Evolutionary conservation across 2,888 invertebrate genomes (phyloP).

Genomic region (Halocaridina rubra): DNA sequence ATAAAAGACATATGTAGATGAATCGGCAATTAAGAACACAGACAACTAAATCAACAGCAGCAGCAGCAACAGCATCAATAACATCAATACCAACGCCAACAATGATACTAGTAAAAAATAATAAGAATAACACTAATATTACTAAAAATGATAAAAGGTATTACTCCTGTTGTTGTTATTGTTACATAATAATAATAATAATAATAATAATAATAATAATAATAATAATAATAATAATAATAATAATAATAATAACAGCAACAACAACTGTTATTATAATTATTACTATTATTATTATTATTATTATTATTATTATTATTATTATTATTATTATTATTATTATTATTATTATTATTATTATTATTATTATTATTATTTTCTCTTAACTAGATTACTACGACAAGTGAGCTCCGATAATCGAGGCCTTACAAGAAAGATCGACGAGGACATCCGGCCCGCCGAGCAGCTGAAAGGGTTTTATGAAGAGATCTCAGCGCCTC

Average conservation of each 20-base stretch:
- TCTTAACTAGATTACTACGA: conserved; percentile 75
- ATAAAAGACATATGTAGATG: too few relatives aligned
- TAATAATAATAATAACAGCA: too few relatives aligned
- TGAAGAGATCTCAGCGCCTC: conserved; percentile 76
- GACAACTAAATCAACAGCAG: too few relatives aligned
- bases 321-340: background rate
- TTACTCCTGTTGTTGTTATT: background rate
- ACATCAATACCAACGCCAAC: too few relatives aligned
- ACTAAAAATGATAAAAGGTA: too few relatives aligned
- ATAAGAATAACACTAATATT: too few relatives aligned
- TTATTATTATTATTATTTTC: background rate
- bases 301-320: background rate
- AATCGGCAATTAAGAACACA: too few relatives aligned
- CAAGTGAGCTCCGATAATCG: conserved; percentile 72
- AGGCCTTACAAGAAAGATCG: conserved; percentile 79
- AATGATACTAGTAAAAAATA: too few relatives aligned
- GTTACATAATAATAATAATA: too few relatives aligned
- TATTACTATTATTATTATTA: background rate
- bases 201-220: too few relatives aligned
- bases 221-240: too few relatives aligned
- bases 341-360: background rate
- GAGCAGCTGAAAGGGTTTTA: conserved; percentile 77
- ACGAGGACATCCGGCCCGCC: conserved; percentile 73
- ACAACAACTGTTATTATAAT: background rate
- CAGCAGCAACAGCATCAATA: too few relatives aligned